Conservation (phyloP, 2,888 invertebrate species). For the Epinotia bilunana region DNA sequence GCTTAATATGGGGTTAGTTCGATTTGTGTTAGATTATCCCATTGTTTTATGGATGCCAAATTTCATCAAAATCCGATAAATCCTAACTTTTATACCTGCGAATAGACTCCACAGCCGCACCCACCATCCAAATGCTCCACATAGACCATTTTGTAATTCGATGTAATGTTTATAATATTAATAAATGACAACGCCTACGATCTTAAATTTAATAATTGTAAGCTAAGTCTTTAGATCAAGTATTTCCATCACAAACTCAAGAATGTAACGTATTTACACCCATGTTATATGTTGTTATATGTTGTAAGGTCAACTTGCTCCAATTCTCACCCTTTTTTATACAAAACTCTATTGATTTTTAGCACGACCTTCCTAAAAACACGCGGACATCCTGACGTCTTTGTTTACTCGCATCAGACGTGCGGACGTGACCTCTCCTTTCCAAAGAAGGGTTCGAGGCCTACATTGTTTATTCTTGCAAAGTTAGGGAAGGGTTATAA, state of each 20-base stretch:
- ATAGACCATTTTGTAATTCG: too few species aligned
- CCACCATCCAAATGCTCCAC: too few species aligned
- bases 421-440: constrained; percentile 34
- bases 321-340: constrained; percentile 8
- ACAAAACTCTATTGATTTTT: constrained; percentile 26
- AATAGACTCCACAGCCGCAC: too few species aligned
- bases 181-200: too few species aligned
- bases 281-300: neutral
- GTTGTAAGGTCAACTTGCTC: neutral
- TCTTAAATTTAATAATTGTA: too few species aligned
- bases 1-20: too few species aligned
- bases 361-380: constrained; percentile 24
- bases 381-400: constrained; percentile 19
- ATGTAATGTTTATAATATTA: too few species aligned
- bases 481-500: constrained; percentile 16
- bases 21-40: too few species aligned
- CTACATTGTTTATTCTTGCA: constrained; percentile 31
- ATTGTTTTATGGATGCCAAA: too few species aligned
- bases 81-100: too few species aligned
- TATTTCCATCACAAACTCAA: neutral
- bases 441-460: constrained; percentile 7
- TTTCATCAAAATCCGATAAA: too few species aligned
- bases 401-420: constrained; percentile 23
- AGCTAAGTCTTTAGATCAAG: too few species aligned
- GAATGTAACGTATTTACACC: neutral